These are phyloP conservation scores for Microctenopoma lineatum DNA, from an alignment of 2,797 vertebrate species.

Conservation along the genomic window DNA sequence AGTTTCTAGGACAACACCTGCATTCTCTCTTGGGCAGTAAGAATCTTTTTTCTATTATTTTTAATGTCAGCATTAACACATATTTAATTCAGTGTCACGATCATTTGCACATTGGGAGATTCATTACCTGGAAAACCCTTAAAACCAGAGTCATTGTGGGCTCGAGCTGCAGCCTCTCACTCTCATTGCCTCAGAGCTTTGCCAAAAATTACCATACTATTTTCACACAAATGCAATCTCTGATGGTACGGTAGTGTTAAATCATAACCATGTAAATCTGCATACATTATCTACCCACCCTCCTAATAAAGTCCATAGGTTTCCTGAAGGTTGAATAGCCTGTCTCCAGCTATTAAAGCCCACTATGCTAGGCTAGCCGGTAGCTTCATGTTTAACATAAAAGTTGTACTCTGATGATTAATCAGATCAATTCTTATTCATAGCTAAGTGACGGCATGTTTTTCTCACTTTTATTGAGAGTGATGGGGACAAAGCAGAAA, in stretches of 20 bases:
- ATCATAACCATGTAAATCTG: slow-evolving; percentile 10
- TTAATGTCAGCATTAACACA: slow-evolving; percentile 14
- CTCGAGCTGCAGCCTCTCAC: slow-evolving; percentile 13
- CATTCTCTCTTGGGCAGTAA: neutral
- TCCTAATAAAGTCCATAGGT: slow-evolving; percentile 9
- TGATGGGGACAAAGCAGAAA: slow-evolving; percentile 16
- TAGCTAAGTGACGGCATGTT: slow-evolving; percentile 14
- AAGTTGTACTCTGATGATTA: slow-evolving; percentile 19
- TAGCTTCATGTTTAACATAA: no score
- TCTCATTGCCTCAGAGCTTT: slow-evolving; percentile 10
- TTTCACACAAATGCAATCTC: slow-evolving; percentile 43
- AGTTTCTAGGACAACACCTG: neutral
- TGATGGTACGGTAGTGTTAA: slow-evolving; percentile 2
- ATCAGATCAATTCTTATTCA: slow-evolving; percentile 28
- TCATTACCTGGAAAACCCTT: slow-evolving; percentile 55
- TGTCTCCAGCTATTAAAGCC: neutral
- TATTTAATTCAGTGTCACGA: slow-evolving; percentile 9
- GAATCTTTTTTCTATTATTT: neutral
- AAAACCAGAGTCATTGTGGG: slow-evolving; percentile 34
- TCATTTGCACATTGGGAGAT: slow-evolving; percentile 34
- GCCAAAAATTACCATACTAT: slow-evolving; percentile 6
- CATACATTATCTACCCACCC: slow-evolving; percentile 4
- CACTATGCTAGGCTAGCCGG: no score
- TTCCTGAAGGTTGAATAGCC: slow-evolving; percentile 4
- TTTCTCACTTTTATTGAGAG: slow-evolving; percentile 42